phyloP scores from a whole-genome alignment of 2,113 vertebrate genomes.

The Ictalurus punctatus region DNA sequence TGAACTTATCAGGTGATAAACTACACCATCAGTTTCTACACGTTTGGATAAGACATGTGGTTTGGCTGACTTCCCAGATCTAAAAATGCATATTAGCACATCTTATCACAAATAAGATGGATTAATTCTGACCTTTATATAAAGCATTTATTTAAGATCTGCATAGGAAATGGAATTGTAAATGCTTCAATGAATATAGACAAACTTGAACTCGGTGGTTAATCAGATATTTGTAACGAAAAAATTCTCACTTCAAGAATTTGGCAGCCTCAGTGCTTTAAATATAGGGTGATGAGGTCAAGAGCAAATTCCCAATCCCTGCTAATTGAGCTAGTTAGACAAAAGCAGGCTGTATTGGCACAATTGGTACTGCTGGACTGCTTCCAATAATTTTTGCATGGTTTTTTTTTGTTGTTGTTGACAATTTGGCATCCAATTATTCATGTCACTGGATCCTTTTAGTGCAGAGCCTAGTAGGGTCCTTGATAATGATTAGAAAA shows the following conservation, averaged over 20 bases:
- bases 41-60: neutral
- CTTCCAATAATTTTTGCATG: neutral
- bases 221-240: neutral
- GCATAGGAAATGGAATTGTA: neutral
- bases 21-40: neutral
- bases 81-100: neutral
- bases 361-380: neutral
- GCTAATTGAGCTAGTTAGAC: neutral
- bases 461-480: conserved; percentile 20
- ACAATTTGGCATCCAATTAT: conserved; percentile 20
- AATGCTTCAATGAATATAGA: neutral
- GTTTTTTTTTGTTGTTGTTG: neutral
- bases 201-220: neutral
- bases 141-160: neutral
- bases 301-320: neutral
- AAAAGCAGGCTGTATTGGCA: neutral
- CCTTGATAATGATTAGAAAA: conserved; percentile 19
- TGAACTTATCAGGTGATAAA: neutral
- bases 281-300: neutral
- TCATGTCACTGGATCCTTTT: conserved; percentile 9
- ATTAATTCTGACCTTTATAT: neutral
- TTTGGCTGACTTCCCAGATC: neutral
- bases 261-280: neutral
- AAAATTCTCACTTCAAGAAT: neutral
- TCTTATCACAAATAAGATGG: neutral